Percentiles rank a stretch among this genome's conserved stretches.
These are phyloP conservation scores for Serrognathus titanus DNA, from an alignment of 2,888 invertebrate genomes.

Conservation along the genomic window DNA sequence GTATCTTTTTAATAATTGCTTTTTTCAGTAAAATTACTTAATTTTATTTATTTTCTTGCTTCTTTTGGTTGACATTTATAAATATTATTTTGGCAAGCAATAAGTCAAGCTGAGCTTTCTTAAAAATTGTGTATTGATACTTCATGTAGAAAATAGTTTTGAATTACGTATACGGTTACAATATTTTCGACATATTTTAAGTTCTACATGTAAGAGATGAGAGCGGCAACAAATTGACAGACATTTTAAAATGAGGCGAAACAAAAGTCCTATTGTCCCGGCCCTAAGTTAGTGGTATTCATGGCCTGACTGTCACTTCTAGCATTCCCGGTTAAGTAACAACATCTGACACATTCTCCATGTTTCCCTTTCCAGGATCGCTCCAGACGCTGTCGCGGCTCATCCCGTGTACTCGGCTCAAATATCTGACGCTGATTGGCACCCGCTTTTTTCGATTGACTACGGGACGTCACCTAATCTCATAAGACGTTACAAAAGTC, in stretches of 20 bases:
- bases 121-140: too few relatives aligned
- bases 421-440: conserved; percentile 48
- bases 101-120: too few relatives aligned
- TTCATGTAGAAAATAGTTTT: too few relatives aligned
- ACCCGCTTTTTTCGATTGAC: conserved; percentile 28
- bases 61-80: too few relatives aligned
- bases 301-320: conserved; percentile 40
- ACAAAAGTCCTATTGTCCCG: conserved; percentile 31
- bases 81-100: too few relatives aligned
- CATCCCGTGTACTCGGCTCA: conserved; percentile 41
- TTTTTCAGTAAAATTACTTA: too few relatives aligned
- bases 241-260: conserved; percentile 13
- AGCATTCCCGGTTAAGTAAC: conserved; percentile 42
- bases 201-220: too few relatives aligned
- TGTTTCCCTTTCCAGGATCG: conserved; percentile 44
- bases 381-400: conserved; percentile 49
- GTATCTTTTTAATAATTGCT: too few relatives aligned
- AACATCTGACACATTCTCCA: conserved; percentile 46
- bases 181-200: too few relatives aligned
- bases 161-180: too few relatives aligned
- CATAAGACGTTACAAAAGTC: not conserved
- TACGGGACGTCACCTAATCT: conserved; percentile 27
- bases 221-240: conserved; percentile 8
- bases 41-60: too few relatives aligned
- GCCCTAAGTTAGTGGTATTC: conserved; percentile 29